Conservation (phyloP, 2,888 invertebrate genomes). For the Cephus runcator region DNA sequence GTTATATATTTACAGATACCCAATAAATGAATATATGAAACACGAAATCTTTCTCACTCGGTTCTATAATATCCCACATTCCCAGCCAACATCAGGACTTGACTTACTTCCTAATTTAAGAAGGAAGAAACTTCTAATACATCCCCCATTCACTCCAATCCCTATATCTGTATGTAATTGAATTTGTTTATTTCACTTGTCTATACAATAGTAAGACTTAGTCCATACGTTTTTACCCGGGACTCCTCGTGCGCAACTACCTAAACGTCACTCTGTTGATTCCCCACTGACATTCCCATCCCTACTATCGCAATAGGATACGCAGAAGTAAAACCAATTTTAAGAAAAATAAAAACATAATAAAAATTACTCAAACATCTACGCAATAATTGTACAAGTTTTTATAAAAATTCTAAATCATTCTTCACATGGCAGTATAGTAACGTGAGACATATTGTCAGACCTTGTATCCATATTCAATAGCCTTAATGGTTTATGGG, state of each 20-base stretch:
- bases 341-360: too few relatives aligned
- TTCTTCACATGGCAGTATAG: background rate
- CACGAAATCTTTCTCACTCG: background rate
- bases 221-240: too few relatives aligned
- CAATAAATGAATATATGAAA: background rate
- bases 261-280: background rate
- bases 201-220: too few relatives aligned
- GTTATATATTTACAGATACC: background rate
- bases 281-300: background rate
- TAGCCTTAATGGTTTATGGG: slow-evolving; percentile 43
- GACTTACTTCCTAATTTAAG: background rate
- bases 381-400: too few relatives aligned
- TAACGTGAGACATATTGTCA: background rate
- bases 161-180: background rate
- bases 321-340: too few relatives aligned
- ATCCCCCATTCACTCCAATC: background rate
- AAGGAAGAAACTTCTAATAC: background rate
- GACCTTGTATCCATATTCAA: slow-evolving; percentile 42
- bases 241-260: background rate
- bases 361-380: too few relatives aligned
- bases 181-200: background rate
- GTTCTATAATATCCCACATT: background rate
- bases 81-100: background rate
- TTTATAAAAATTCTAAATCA: background rate
- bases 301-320: background rate